Evolutionary conservation across 2,888 invertebrate species (phyloP).

Genomic region (Actias luna): DNA sequence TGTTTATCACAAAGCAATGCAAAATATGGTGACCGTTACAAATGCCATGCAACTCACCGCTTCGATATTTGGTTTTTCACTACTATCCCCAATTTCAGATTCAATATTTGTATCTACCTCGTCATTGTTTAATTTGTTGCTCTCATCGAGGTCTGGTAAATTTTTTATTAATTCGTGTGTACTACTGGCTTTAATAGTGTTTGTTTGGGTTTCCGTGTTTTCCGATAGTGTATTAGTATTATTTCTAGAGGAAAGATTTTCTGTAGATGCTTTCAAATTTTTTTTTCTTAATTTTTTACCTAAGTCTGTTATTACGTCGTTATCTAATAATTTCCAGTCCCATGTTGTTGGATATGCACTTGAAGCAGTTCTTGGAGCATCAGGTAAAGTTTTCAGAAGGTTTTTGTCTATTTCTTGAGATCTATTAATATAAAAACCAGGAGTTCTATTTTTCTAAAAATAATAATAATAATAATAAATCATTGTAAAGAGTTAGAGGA

Average conservation of each 20-base stretch:
- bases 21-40: conserved; percentile 57
- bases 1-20: conserved; percentile 70
- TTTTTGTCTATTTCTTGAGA: conserved; percentile 89
- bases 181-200: conserved; percentile 69
- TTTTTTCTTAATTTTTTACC: conserved; percentile 68
- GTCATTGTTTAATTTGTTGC: conserved; percentile 34
- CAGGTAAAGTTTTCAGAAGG: conserved; percentile 86
- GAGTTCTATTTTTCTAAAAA: conserved; percentile 90
- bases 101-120: conserved; percentile 29
- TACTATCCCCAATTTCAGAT: conserved; percentile 29
- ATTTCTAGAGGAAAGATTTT: conserved; percentile 74
- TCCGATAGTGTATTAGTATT: conserved; percentile 69
- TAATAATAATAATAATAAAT: conserved; percentile 25
- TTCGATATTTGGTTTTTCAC: conserved; percentile 41
- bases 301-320: conserved; percentile 68
- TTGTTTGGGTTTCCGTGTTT: conserved; percentile 50
- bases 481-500: not conserved
- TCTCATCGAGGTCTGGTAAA: conserved; percentile 70
- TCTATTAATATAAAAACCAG: conserved; percentile 89
- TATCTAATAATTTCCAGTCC: conserved; percentile 87
- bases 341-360: conserved; percentile 85
- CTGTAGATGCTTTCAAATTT: conserved; percentile 62
- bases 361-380: conserved; percentile 90
- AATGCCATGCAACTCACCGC: conserved; percentile 66
- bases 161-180: conserved; percentile 70